These are phyloP conservation scores for Camponotus vicinus DNA, from an alignment of 1,140 invertebrate species.

Conservation along the genomic window DNA sequence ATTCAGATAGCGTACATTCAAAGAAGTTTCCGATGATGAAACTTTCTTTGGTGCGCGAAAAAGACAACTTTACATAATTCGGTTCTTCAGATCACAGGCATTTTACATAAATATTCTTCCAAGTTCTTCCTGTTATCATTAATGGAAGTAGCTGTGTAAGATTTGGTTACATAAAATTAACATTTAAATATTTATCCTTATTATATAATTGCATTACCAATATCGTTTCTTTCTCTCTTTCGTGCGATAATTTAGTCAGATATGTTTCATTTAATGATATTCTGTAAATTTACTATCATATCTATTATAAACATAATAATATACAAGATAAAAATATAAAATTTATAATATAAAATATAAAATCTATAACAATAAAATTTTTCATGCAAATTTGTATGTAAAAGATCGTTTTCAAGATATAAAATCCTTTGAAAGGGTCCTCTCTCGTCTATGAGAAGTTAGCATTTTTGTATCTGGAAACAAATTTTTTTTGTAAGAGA, in stretches of 20 bases:
- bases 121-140: constrained; percentile 15
- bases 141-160: not conserved
- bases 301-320: constrained; percentile 3
- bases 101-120: not conserved
- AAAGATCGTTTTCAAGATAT: not conserved
- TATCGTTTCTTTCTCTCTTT: not conserved
- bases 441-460: too few species aligned
- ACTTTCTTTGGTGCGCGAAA: constrained; percentile 47
- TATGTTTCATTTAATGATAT: not conserved
- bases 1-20: constrained; percentile 31
- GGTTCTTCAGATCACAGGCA: not conserved
- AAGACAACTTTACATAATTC: constrained; percentile 58
- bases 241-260: not conserved
- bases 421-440: not conserved
- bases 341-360: not conserved
- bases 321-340: constrained; percentile 8
- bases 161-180: constrained; percentile 1
- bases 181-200: constrained; percentile 16
- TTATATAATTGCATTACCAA: not conserved
- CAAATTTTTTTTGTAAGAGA: not conserved
- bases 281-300: constrained; percentile 26
- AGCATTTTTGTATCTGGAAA: not conserved
- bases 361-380: not conserved
- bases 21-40: constrained; percentile 61
- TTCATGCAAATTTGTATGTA: not conserved